Evolutionary conservation across 2,113 vertebrate genomes (phyloP).

Genomic region (Zosterops hypoxanthus): DNA sequence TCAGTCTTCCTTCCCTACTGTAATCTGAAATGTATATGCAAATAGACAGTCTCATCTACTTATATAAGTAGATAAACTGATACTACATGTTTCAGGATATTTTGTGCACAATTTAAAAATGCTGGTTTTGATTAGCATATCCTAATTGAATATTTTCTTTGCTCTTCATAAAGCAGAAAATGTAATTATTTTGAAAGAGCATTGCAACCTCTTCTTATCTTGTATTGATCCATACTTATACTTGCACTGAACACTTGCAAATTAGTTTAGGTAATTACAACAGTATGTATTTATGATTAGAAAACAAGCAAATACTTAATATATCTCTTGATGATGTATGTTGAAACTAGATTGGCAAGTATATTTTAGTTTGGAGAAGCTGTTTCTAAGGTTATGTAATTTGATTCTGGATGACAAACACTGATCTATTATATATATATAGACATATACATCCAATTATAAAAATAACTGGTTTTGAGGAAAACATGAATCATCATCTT

Average conservation of each 20-base stretch:
- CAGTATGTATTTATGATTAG: constrained; percentile 9
- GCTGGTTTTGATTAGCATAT: not conserved
- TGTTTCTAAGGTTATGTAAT: not conserved
- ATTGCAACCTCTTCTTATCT: not conserved
- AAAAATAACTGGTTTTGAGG: not conserved
- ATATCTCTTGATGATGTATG: constrained; percentile 42
- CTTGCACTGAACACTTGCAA: constrained; percentile 14
- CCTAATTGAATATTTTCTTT: not conserved
- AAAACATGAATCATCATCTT: not conserved
- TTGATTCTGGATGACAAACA: constrained; percentile 31
- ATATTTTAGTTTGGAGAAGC: not conserved
- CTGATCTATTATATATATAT: not conserved
- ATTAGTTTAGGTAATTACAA: not conserved
- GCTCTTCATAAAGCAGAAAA: not conserved
- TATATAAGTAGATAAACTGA: not conserved
- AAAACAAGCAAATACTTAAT: constrained; percentile 10
- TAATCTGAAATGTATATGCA: not conserved
- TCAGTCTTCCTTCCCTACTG: not conserved
- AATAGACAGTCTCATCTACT: not conserved
- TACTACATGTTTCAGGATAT: not conserved
- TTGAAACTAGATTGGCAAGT: constrained; percentile 4
- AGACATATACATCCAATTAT: not conserved
- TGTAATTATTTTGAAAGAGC: not conserved
- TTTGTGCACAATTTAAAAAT: not conserved
- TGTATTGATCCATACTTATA: not conserved